Evolutionary conservation across 2,888 invertebrate species (phyloP).

Genomic region (Scaptomyza caliginosa): DNA sequence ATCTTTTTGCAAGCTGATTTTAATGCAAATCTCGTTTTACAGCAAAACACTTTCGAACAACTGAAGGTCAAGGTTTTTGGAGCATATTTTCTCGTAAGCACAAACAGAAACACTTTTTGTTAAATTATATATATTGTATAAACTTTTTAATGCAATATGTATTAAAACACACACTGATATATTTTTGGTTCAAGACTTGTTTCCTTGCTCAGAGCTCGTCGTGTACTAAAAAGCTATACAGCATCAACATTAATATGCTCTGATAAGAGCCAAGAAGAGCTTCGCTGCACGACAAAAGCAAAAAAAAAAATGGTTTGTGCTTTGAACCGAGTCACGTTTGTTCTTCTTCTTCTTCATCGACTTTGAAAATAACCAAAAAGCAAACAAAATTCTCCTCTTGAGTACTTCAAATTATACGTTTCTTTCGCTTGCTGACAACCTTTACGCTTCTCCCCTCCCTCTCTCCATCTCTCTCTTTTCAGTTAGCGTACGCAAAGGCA

Average conservation of each 20-base stretch:
- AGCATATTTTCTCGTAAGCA: slow-evolving; percentile 24
- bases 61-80: slow-evolving; percentile 27
- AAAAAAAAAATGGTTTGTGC: slow-evolving; percentile 26
- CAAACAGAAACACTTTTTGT: background rate
- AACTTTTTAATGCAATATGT: background rate
- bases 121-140: background rate
- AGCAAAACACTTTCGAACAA: slow-evolving; percentile 18
- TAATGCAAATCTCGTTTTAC: slow-evolving; percentile 2
- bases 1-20: slow-evolving; percentile 6
- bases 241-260: slow-evolving; percentile 47
- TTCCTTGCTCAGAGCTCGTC: slow-evolving; percentile 52
- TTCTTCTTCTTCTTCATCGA: slow-evolving; percentile 19
- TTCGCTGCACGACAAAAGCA: slow-evolving; percentile 17
- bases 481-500: slow-evolving; percentile 50
- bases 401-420: slow-evolving; percentile 68
- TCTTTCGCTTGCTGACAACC: slow-evolving; percentile 28
- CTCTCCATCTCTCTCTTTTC: background rate
- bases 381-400: slow-evolving; percentile 33
- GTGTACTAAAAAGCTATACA: slow-evolving; percentile 63
- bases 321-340: slow-evolving; percentile 41
- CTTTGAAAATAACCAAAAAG: too few species aligned
- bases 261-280: slow-evolving; percentile 63
- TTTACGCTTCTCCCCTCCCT: background rate
- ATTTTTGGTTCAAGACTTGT: slow-evolving; percentile 25
- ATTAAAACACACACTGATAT: background rate